Base-by-base conservation (phyloP, 2,797 vertebrate genomes). In the Lepilemur septentrionalis region DNA sequence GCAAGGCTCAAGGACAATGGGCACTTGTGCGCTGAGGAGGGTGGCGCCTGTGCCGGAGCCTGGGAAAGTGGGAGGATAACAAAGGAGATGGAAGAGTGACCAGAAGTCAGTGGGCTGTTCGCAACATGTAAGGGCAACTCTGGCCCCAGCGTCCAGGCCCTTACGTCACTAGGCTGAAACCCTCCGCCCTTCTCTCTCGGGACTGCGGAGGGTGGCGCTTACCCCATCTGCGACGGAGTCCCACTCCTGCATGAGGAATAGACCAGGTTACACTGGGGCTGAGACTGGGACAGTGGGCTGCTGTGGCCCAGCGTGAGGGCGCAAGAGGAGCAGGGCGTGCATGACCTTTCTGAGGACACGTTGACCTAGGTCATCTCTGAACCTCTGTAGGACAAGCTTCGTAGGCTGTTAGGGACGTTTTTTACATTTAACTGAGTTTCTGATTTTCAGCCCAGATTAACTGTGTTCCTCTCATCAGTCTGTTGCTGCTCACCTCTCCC, bases 91-190 rank as follows among this genome's bases (percentile, higher is more conserved):
- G n/a, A 6, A 22, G 17, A 2, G 18, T 25, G 23, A n/a, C 15
- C 17, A 8, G 70, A 3, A 2, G 80, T 4, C 12, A 2, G n/a
- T 43, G 61, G 5, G 12, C 69, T 4, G 7, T 20, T 28, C 13
- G 75, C 8, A 76, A 61, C 38, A 0, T 1, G 5, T 0, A 11
- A 14, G 14, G 15, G 57, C 20, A 4, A n/a, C 55, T 35, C 72
- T 52, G 83, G 61, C 30, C 11, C 9, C 46, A n/a, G 30, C 4
- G 10, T 48, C 83, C 50, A 10, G 63, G 52, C 10, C 65, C 20
- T 43, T 18, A 5, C 0, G 10, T 38, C 41, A 22, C 1, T 5
- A 0, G 14, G 5, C 59, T 0, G 0, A n/a, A 70, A 22, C 76
- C 4, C 35, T 14, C 18, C 3, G 7, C 12, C 38, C 46, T 20